Conservation (phyloP, 2,797 vertebrate species). For the Melanotaenia pygmaea region DNA sequence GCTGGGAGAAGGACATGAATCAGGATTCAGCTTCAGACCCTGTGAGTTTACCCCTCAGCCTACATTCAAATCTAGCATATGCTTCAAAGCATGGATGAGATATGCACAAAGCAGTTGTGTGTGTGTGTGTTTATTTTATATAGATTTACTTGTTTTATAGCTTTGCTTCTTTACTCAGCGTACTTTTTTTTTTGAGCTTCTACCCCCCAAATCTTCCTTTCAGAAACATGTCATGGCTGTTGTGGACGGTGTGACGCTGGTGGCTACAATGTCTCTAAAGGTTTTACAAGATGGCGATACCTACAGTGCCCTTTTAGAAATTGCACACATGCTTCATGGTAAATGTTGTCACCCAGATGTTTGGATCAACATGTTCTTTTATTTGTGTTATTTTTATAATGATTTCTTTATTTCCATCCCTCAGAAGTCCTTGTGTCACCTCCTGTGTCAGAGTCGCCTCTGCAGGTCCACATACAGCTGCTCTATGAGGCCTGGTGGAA, state of each 20-base stretch:
- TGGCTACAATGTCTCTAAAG: conserved; percentile 85
- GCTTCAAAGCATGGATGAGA: neutral
- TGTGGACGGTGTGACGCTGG: conserved; percentile 85
- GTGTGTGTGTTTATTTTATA: neutral
- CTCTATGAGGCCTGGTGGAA: conserved; percentile 92
- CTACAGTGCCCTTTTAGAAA: conserved; percentile 84
- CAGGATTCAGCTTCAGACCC: conserved; percentile 74
- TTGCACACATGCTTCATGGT: conserved; percentile 87
- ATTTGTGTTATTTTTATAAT: neutral
- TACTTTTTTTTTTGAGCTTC: conserved; percentile 2
- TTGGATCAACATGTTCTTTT: neutral
- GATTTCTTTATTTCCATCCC: neutral
- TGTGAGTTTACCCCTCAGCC: conserved; percentile 73
- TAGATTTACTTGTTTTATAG: rapidly evolving
- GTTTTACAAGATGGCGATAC: conserved; percentile 84
- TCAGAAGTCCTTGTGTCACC: conserved; percentile 74
- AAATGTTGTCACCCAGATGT: neutral
- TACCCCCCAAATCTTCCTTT: neutral
- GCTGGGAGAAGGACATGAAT: conserved; percentile 84
- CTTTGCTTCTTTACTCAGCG: neutral
- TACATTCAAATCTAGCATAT: neutral
- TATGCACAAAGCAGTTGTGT: neutral
- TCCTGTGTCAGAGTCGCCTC: conserved; percentile 76
- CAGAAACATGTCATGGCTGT: conserved; percentile 83
- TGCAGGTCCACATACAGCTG: conserved; percentile 79